These are phyloP conservation scores for Hippopotamyrus pictus DNA, from an alignment of 2,797 vertebrate species.

Conservation along the genomic window DNA sequence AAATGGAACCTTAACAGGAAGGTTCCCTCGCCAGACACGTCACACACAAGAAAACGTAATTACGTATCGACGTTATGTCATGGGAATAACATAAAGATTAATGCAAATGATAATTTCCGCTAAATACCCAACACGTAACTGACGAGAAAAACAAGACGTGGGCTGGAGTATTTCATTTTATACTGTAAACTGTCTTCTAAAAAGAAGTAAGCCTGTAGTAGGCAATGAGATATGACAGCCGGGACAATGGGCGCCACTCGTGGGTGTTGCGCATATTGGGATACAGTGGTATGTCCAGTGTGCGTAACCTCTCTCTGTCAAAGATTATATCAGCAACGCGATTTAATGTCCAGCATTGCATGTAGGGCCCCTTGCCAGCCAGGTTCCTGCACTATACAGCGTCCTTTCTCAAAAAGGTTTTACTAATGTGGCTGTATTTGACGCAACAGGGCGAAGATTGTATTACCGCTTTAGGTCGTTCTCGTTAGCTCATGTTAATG, in stretches of 20 bases:
- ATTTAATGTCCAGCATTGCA: not conserved
- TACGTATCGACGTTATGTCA: not conserved
- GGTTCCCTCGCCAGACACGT: not conserved
- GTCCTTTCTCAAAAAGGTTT: not conserved
- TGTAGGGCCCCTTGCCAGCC: not conserved
- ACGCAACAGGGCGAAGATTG: not conserved
- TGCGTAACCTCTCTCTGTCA: not conserved
- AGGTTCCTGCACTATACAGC: not conserved
- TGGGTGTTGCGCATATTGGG: not conserved
- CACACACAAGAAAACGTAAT: not conserved
- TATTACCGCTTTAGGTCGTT: conserved; percentile 11
- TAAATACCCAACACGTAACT: not conserved
- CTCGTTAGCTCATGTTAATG: conserved; percentile 1
- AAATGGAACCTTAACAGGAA: not conserved
- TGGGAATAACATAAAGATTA: not conserved
- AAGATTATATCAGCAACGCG: not conserved
- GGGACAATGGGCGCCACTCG: not conserved
- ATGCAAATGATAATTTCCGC: not conserved
- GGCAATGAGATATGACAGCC: conserved; percentile 7
- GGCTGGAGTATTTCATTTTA: not conserved
- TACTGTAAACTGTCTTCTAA: not conserved
- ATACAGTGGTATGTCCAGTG: not conserved
- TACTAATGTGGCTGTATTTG: not conserved
- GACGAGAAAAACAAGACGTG: not conserved
- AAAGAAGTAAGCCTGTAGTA: not conserved